Base-by-base conservation (phyloP, 1,140 invertebrate genomes). In the Delia radicum region DNA sequence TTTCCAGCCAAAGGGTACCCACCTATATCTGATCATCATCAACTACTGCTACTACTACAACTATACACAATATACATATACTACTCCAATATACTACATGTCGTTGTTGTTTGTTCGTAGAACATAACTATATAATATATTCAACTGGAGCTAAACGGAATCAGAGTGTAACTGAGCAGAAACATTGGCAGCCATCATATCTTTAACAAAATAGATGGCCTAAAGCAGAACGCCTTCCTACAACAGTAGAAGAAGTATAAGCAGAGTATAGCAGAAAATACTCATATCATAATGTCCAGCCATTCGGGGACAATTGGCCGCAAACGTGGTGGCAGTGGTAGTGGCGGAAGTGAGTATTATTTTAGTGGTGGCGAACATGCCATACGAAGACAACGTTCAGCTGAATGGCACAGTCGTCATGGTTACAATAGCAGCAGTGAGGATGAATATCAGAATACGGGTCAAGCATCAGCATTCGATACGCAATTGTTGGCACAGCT, bases 371-470 rank as follows among this genome's bases (percentile, higher is more conserved):
- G 80, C 0, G 80, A 79, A 10, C 79, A 85, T 33, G 81, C 84
- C 71, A 78, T 91, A 87, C 86, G 89, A 74, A 87, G 90, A 55
- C 90, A 91, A 80, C 86, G 90, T 48, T 90, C 90, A 77, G 87
- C 90, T 61, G 90, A 91, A 83, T 91, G 90, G 90, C 87, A 90
- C 76, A 89, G 90, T 80, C 87, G 89, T 76, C 87, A 89, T 78
- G 87, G 87, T 29, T 89, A 89, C 78, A 90, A 89, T 77, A 90
- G 89, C 80, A 90, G 89, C 80, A 90, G 90, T 79, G 87, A 88
- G 78, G 90, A 91, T 73, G 90, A 91, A 78, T 89, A 90, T 73
- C 89, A 90, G 69, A 87, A 88, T 46, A 85, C 86, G 29, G 85
- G 87, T 69, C 89, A 89, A 75, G 75, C 77, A 78, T 82, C 77